Evolutionary conservation across 2,797 vertebrate genomes (phyloP).

Genomic region (Aphelocoma californica): DNA sequence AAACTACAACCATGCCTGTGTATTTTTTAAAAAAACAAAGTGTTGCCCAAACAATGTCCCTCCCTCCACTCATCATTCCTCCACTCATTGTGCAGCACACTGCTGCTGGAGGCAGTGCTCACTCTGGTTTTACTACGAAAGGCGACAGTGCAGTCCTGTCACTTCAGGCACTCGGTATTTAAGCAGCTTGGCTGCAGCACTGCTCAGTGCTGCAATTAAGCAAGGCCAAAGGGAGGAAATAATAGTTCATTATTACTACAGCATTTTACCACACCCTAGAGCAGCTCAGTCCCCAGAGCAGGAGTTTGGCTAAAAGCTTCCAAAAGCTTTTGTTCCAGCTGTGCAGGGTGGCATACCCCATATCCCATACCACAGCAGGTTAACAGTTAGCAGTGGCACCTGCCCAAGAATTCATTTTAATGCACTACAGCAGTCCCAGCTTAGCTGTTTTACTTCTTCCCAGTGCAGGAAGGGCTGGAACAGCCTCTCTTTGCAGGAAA

Average conservation of each 20-base stretch:
- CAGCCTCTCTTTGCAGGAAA: neutral
- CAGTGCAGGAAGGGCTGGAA: neutral
- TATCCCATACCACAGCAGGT: fast-evolving
- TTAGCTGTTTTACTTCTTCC: neutral
- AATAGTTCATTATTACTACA: neutral
- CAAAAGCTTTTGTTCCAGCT: neutral
- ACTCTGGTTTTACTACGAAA: neutral
- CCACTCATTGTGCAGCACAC: neutral
- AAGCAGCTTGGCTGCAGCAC: neutral
- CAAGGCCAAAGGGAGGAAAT: neutral
- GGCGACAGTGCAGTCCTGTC: neutral
- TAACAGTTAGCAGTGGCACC: neutral
- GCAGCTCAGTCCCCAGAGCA: neutral
- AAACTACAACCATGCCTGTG: too few relatives aligned
- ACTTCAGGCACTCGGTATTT: neutral
- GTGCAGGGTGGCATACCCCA: neutral
- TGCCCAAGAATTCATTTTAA: neutral
- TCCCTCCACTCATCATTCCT: neutral
- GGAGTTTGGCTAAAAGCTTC: neutral
- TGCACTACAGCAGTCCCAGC: neutral
- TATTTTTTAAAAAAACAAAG: fast-evolving
- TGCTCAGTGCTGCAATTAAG: neutral
- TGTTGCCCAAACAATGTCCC: fast-evolving
- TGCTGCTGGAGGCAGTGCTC: neutral
- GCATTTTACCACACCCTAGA: neutral